phyloP scores from a whole-genome alignment of 2,888 invertebrate species.

The Hirtodrosophila alboralis region DNA sequence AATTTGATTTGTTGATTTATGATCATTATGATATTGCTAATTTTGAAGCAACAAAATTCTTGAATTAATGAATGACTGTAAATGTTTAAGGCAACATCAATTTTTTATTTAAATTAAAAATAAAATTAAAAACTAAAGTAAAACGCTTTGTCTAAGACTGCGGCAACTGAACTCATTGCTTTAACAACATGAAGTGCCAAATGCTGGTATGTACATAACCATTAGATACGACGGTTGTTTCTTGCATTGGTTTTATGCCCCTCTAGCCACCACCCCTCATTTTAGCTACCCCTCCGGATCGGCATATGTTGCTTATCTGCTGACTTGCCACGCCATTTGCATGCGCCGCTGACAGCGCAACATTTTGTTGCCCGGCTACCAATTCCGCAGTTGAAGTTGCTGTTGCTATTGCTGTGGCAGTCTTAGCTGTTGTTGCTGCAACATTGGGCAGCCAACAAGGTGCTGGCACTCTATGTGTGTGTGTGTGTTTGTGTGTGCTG shows the following conservation, averaged over 20 bases:
- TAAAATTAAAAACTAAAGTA: slow-evolving; percentile 2
- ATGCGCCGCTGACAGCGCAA: slow-evolving; percentile 75
- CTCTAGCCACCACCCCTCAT: slow-evolving; percentile 9
- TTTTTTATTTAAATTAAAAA: not conserved
- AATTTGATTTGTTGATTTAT: not conserved
- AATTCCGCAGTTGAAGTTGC: slow-evolving; percentile 62
- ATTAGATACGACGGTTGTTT: slow-evolving; percentile 69
- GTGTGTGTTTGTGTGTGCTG: slow-evolving; percentile 30
- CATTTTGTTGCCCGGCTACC: slow-evolving; percentile 75
- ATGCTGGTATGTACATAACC: slow-evolving; percentile 58
- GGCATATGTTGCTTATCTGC: slow-evolving; percentile 42
- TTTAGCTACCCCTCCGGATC: slow-evolving; percentile 6
- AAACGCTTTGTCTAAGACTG: not conserved
- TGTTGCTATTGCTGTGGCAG: slow-evolving; percentile 7
- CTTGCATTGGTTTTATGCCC: slow-evolving; percentile 31
- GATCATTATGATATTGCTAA: no score
- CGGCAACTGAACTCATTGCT: slow-evolving; percentile 1
- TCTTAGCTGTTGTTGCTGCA: not conserved
- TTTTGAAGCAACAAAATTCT: no score
- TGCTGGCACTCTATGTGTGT: no score
- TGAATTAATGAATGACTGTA: no score
- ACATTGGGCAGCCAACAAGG: slow-evolving; percentile 37
- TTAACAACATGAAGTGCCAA: slow-evolving; percentile 66
- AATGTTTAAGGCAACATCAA: no score
- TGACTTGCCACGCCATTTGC: slow-evolving; percentile 73